phyloP scores from a whole-genome alignment of 2,888 invertebrate species.

The Luperina testacea region DNA sequence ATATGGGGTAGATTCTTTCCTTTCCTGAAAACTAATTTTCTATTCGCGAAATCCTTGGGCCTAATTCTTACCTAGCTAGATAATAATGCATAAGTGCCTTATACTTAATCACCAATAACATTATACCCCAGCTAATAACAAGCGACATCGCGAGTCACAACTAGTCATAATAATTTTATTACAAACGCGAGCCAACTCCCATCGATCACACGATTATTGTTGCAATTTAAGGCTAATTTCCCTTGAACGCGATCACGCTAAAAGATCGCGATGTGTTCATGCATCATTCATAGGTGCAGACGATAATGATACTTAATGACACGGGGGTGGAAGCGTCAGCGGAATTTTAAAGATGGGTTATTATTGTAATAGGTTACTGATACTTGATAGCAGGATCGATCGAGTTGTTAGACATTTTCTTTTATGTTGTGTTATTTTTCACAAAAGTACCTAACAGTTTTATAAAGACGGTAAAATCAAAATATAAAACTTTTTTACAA shows the following conservation, averaged over 20 bases:
- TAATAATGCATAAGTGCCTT: not conserved
- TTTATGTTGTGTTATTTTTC: conserved; percentile 20
- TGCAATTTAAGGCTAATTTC: conserved; percentile 79
- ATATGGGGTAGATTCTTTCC: not conserved
- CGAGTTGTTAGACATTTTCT: conserved; percentile 16
- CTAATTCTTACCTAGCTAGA: conserved; percentile 2
- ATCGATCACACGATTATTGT: conserved; percentile 75
- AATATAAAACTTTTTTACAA: not conserved
- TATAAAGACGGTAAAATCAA: not conserved
- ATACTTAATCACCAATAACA: conserved; percentile 25
- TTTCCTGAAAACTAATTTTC: not conserved
- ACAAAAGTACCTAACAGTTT: not conserved
- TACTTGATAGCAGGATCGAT: conserved; percentile 29
- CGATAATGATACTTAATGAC: conserved; percentile 83
- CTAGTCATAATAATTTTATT: conserved; percentile 59
- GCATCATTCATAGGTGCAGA: conserved; percentile 81
- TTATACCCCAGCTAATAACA: conserved; percentile 9
- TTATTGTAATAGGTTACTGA: conserved; percentile 51
- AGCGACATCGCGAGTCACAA: conserved; percentile 32
- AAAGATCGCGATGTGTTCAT: conserved; percentile 82
- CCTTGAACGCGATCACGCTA: conserved; percentile 77
- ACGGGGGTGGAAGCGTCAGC: conserved; percentile 62
- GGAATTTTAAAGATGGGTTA: conserved; percentile 59
- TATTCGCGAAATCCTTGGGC: not conserved
- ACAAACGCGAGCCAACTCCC: conserved; percentile 46